Evolutionary conservation across 2,888 invertebrate genomes (phyloP), one percentile per base, ranked within the genome.

Genomic region (Scelioninae gen. 1): DNA sequence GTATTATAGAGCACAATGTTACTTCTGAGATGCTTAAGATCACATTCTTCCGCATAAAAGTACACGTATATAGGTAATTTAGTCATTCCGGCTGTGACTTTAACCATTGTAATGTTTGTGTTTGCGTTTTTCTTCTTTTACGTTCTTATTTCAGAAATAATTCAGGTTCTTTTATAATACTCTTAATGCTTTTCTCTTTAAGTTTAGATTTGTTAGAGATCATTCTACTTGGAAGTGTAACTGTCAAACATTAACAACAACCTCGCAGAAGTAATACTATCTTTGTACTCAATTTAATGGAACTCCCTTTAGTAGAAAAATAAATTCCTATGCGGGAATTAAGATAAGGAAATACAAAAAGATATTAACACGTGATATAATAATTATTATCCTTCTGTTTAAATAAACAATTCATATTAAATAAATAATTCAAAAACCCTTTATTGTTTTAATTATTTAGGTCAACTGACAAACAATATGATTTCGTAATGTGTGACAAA

Each of bases 141-240:
- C 13, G 53, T 43, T n/a, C 11, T 55, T 58, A 16, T 16, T 29
- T 43, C 43, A 5, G 5, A 60, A 60, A 60, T 43, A 60, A 60
- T 60, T 29, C 60, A 43, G 29, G 43, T 23, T 43, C 43, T 43
- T 29, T 60, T 60, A 60, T 29, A 60, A 43, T 43, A 43, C 43
- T 43, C 43, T 60, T 60, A 60, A 60, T 40, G 58, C 43, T 29
- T 29, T 29, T 23, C 60, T 43, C 60, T 10, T 43, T 11, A 16
- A 43, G 60, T 43, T 43, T 60, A 60, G 43, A 43, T 60, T 60
- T 60, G 43, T n/a, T 43, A n/a, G 60, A 60, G 11, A 43, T 60
- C 43, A 43, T 43, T 60, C 43, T 29, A 23, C 16, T 43, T 13
- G 7, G 55, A 32, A 34, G 34, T 32, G 55, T 55, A 55, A 55